phyloP scores from a whole-genome alignment of 1,140 invertebrate genomes.

The fruit fly (Drosophila melanogaster) region Release_6_plus_ISO1_MT NT_037436.4:20575001-20575500 shows the following conservation, averaged over 20 bases:
- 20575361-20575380: no score
- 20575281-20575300: no score
- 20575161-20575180: not conserved
- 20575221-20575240: not conserved
- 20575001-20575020: slow-evolving; percentile 14
- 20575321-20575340: no score
- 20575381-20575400: slow-evolving; percentile 10
- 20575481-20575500: slow-evolving; percentile 68
- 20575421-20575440: slow-evolving; percentile 25
- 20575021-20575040: slow-evolving; percentile 14
- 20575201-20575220: not conserved
- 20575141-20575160: not conserved
- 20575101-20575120: slow-evolving; percentile 53
- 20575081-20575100: slow-evolving; percentile 74
- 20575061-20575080: slow-evolving; percentile 80
- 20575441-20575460: slow-evolving; percentile 10
- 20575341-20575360: no score
- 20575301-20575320: not conserved
- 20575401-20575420: slow-evolving; percentile 27
- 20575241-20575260: no score
- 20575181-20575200: slow-evolving; percentile 3
- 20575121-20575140: slow-evolving; percentile 46
- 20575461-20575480: slow-evolving; percentile 32
- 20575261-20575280: no score
- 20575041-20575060: slow-evolving; percentile 23